Evolutionary conservation across 2,888 invertebrate genomes (phyloP).

Genomic region (Sinohyriopsis cumingii): DNA sequence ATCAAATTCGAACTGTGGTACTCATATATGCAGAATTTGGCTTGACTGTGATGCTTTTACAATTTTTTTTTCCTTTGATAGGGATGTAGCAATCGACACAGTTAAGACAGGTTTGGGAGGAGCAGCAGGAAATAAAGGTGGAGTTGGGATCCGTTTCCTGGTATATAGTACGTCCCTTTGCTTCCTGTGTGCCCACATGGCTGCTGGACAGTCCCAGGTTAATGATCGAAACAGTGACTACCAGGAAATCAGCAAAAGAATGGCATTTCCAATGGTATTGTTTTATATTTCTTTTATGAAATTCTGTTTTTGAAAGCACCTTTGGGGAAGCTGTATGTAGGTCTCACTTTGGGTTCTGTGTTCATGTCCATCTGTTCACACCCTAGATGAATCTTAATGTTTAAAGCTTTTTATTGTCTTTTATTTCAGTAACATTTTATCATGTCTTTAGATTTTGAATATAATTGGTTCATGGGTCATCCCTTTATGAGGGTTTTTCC

Average conservation of each 20-base stretch:
- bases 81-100: conserved; percentile 94
- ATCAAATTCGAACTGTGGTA: too few species aligned
- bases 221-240: conserved; percentile 96
- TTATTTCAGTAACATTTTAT: too few species aligned
- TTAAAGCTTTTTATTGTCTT: too few species aligned
- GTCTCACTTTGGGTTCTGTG: too few species aligned
- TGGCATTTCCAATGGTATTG: conserved; percentile 72
- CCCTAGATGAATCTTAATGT: too few species aligned
- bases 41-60: not conserved
- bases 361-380: too few species aligned
- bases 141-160: conserved; percentile 92
- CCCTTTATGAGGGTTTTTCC: too few species aligned
- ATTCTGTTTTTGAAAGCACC: not conserved
- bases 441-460: too few species aligned
- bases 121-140: conserved; percentile 98
- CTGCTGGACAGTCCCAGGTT: conserved; percentile 97
- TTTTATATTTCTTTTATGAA: not conserved
- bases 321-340: not conserved
- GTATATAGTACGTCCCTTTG: conserved; percentile 94
- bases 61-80: conserved; percentile 37
- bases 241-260: conserved; percentile 92
- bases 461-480: too few species aligned
- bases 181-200: conserved; percentile 99
- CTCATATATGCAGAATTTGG: too few species aligned
- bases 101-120: conserved; percentile 99